These are phyloP conservation scores for Rhea americana DNA, from an alignment of 2,113 vertebrate genomes.

Conservation along the genomic window DNA sequence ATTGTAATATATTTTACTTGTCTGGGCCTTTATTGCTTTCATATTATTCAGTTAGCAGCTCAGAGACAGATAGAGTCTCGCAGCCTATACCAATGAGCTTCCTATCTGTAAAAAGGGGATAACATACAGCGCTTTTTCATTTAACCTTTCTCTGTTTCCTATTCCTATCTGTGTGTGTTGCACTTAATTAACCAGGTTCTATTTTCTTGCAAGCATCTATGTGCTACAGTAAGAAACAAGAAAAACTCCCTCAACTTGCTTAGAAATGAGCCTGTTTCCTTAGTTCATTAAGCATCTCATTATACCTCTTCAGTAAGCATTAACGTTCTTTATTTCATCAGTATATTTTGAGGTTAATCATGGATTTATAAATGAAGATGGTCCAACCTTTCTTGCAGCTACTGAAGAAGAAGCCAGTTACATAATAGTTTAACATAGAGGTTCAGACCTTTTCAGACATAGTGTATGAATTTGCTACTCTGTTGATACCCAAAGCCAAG, in stretches of 20 bases:
- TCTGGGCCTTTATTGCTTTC: not conserved
- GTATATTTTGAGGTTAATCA: not conserved
- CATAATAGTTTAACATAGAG: not conserved
- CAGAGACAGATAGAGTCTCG: not conserved
- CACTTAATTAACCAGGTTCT: not conserved
- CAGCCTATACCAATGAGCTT: not conserved
- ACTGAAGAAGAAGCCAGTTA: not conserved
- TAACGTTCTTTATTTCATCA: not conserved
- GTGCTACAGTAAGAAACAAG: not conserved
- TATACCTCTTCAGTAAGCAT: too few relatives aligned
- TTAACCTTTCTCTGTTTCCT: not conserved
- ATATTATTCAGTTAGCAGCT: not conserved
- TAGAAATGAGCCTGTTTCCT: not conserved
- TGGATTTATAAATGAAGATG: not conserved
- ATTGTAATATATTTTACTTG: not conserved
- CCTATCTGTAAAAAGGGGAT: not conserved
- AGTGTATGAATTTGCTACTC: not conserved
- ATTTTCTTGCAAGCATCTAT: not conserved
- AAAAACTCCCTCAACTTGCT: not conserved
- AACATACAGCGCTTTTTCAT: not conserved
- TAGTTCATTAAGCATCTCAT: not conserved
- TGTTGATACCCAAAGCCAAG: not conserved
- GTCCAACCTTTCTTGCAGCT: not conserved
- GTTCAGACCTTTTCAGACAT: not conserved
- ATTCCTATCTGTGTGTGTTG: not conserved